These are phyloP conservation scores for Pseudococcus jackbeardsleyi DNA, from an alignment of 2,888 invertebrate genomes.

Conservation along the genomic window DNA sequence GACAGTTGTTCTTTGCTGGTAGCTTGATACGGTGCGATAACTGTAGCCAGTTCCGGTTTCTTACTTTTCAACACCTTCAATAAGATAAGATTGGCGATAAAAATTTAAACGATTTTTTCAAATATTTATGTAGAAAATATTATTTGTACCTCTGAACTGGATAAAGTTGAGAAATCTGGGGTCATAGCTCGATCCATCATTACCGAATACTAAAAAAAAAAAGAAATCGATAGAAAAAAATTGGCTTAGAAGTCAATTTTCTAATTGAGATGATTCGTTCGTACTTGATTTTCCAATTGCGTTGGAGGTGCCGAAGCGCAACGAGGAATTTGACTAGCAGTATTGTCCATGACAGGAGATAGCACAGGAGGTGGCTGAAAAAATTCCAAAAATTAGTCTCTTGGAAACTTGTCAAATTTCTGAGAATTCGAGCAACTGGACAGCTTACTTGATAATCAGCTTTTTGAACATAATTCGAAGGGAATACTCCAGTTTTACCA, in stretches of 20 bases:
- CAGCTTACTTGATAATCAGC: conserved; percentile 65
- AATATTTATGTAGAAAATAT: neutral
- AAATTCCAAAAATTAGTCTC: neutral
- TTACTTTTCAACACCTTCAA: conserved; percentile 75
- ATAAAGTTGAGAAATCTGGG: conserved; percentile 67
- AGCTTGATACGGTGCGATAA: conserved; percentile 92
- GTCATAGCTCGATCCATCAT: conserved; percentile 67
- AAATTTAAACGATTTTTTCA: neutral
- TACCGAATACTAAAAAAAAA: conserved; percentile 55
- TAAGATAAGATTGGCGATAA: neutral
- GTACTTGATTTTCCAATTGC: conserved; percentile 62
- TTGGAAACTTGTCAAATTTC: neutral
- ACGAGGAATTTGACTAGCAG: conserved; percentile 59
- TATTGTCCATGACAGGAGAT: conserved; percentile 51
- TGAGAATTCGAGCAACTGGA: neutral
- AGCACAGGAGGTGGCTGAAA: conserved; percentile 22
- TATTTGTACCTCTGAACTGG: conserved; percentile 35
- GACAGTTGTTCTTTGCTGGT: conserved; percentile 93
- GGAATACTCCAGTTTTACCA: conserved; percentile 91
- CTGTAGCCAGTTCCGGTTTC: conserved; percentile 93
- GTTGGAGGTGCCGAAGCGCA: conserved; percentile 62
- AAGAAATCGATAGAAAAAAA: neutral
- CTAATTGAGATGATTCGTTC: neutral
- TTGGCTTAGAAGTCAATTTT: neutral
- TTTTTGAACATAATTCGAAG: conserved; percentile 94